Evolutionary conservation across 2,113 vertebrate species (phyloP).

Genomic region (Lophotis ruficrista): DNA sequence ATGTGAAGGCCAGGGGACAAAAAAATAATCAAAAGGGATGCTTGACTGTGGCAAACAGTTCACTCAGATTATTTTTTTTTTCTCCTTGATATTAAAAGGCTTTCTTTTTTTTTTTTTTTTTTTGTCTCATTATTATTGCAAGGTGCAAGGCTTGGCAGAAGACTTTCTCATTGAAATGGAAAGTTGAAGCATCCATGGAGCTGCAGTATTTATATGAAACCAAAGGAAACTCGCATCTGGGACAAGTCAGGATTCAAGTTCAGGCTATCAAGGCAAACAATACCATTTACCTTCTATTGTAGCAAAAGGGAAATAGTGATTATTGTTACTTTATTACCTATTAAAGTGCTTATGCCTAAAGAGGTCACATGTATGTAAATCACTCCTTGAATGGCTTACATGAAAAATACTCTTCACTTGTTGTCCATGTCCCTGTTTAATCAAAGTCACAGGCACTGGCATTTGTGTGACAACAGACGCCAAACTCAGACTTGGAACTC

Average conservation of each 20-base stretch:
- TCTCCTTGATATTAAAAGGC: background rate
- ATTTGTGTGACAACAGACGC: background rate
- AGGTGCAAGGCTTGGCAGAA: background rate
- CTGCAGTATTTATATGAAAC: background rate
- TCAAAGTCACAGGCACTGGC: background rate
- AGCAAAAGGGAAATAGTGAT: background rate
- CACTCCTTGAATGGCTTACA: background rate
- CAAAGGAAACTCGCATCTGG: background rate
- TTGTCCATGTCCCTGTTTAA: background rate
- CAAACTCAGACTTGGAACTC: background rate
- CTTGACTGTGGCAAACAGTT: background rate
- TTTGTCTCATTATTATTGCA: background rate
- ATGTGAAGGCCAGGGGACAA: fast-evolving
- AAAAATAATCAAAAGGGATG: background rate
- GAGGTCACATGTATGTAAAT: background rate
- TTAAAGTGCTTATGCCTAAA: background rate
- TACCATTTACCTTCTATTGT: background rate
- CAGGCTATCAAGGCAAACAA: background rate
- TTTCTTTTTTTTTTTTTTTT: background rate
- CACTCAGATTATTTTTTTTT: background rate
- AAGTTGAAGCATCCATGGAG: background rate
- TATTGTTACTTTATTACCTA: background rate
- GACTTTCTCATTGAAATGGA: background rate
- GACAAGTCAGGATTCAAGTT: background rate
- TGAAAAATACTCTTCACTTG: background rate